Conservation (phyloP, 2,797 vertebrate species). For the Peromyscus aztecus region DNA sequence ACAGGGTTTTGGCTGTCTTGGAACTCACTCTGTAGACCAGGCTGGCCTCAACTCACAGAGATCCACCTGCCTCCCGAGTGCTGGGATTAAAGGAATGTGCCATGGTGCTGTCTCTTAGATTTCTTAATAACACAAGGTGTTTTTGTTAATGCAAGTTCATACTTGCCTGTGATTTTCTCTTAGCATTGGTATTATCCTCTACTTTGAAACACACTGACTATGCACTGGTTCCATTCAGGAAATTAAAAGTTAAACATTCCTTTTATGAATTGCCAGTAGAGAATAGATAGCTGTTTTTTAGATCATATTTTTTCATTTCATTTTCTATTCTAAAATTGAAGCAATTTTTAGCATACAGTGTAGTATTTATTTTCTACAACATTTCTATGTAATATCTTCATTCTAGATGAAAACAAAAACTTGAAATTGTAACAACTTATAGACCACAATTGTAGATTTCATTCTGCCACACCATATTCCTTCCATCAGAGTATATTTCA, state of each 20-base stretch:
- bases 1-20: not conserved
- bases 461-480: not conserved
- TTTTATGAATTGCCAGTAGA: not conserved
- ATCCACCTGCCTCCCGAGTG: not conserved
- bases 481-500: not conserved
- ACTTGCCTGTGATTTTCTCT: not conserved
- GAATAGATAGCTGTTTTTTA: not conserved
- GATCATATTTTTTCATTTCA: slow-evolving; percentile 8
- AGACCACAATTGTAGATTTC: not conserved
- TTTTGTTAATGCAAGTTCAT: not conserved
- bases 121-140: not conserved
- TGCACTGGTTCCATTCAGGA: not conserved
- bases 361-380: slow-evolving; percentile 42
- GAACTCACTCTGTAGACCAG: not conserved
- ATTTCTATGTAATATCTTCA: slow-evolving; percentile 43
- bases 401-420: slow-evolving; percentile 40
- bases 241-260: not conserved
- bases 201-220: not conserved
- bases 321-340: slow-evolving; percentile 58
- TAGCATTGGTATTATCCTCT: not conserved
- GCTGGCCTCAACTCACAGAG: not conserved
- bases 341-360: not conserved
- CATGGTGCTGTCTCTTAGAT: not conserved
- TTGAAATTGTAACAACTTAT: not conserved
- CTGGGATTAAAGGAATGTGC: not conserved